Evolutionary conservation across 2,113 vertebrate species (phyloP), one percentile per base, ranked within the genome.

Genomic region (Charadrius vociferus): DNA sequence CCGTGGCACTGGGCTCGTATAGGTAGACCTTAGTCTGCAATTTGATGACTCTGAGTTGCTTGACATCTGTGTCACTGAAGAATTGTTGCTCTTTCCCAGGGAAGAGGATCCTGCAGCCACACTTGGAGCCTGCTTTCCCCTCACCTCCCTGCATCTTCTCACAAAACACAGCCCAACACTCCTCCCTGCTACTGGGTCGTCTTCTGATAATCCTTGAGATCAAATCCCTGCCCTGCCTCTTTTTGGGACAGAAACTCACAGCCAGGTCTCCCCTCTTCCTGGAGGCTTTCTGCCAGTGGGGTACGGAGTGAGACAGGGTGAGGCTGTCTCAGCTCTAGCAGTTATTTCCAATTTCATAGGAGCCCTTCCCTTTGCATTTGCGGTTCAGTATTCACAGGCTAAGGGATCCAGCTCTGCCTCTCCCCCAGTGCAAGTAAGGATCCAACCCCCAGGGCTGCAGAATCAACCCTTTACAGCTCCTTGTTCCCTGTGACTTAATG

Each of bases 401-500:
- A 43, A 83, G 67, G 41, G n/a, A 65, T 20, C 49, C 75, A 77
- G 11, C 39, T 66, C 50, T 68, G 65, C 14, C 15, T 86, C 34
- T 86, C 12, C 19, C 52, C 43, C 16, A 21, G 70, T 32, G 58
- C 74, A 86, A 63, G 85, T 82, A 56, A 82, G 62, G 62, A 95
- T 94, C 71, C 75, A 88, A 2, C 79, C 55, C 62, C 59, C 70
- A 61, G 67, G 74, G 96, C 87, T 82, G 45, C 78, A 91, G 92
- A 87, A 91, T 91, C 90, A 80, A 92, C 75, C 6, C 72, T 88
- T 96, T 86, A 66, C 0, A 0, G 63, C 67, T 95, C 90, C 88
- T 86, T 90, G 81, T 90, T 96, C 85, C 73, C 80, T 63, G 41
- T 59, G 88, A 80, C 88, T 93, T 96, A 95, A 97, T 97, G 95